Conservation (phyloP, 2,113 vertebrate species). For the Perognathus longimembris region DNA sequence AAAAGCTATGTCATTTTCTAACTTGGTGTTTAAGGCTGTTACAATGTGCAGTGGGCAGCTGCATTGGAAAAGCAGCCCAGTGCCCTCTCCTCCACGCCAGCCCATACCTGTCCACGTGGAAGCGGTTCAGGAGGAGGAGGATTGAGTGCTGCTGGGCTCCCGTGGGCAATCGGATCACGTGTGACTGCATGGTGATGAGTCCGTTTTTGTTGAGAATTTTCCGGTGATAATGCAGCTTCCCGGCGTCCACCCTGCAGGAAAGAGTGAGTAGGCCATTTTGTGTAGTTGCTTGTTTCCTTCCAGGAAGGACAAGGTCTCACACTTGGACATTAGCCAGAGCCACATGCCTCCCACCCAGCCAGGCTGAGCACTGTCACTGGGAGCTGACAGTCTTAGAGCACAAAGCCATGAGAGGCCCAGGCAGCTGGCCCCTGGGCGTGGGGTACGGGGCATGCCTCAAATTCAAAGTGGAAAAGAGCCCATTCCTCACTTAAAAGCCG, state of each 20-base stretch:
- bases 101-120: slow-evolving; percentile 93
- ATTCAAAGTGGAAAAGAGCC: neutral
- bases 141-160: slow-evolving; percentile 95
- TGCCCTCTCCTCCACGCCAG: too few relatives aligned
- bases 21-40: neutral
- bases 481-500: slow-evolving; percentile 91
- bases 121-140: slow-evolving; percentile 94
- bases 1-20: neutral
- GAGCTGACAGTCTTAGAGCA: neutral
- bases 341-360: neutral
- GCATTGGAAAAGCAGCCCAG: neutral
- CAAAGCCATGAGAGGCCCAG: neutral
- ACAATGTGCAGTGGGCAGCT: neutral
- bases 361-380: neutral
- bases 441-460: neutral
- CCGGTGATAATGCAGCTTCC: slow-evolving; percentile 96
- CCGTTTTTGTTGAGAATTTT: slow-evolving; percentile 91
- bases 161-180: slow-evolving; percentile 87
- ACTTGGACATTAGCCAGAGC: neutral
- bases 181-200: slow-evolving; percentile 94
- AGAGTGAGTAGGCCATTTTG: fast-evolving
- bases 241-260: slow-evolving; percentile 91
- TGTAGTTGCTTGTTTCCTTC: neutral
- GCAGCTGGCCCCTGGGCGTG: neutral
- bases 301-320: neutral